These are phyloP conservation scores for Hetaerina americana DNA, from an alignment of 1,140 invertebrate species.

Conservation along the genomic window DNA sequence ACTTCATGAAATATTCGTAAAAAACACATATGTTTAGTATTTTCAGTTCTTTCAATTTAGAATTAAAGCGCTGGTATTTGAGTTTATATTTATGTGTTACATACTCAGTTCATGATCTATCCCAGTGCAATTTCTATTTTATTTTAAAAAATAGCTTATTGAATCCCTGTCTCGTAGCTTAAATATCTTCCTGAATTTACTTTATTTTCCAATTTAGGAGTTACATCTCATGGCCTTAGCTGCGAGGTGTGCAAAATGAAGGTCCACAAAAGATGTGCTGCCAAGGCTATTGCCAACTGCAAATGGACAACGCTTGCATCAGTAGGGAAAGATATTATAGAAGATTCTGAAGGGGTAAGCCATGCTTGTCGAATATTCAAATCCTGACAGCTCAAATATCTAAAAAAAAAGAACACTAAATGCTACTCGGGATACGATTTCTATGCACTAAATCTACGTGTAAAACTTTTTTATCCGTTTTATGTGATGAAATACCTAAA, in stretches of 20 bases:
- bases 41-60: background rate
- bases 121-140: background rate
- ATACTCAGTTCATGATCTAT: background rate
- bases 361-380: too few species aligned
- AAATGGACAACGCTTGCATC: slow-evolving; percentile 94
- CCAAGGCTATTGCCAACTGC: slow-evolving; percentile 84
- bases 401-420: too few species aligned
- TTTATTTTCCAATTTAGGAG: slow-evolving; percentile 39
- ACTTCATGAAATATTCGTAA: too few species aligned
- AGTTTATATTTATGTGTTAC: background rate
- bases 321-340: slow-evolving; percentile 84
- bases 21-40: background rate
- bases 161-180: background rate
- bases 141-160: background rate
- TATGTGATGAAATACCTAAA: too few species aligned
- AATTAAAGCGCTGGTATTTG: background rate
- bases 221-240: slow-evolving; percentile 84
- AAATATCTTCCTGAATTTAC: background rate
- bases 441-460: too few species aligned
- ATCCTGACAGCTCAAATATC: too few species aligned
- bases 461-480: too few species aligned
- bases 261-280: slow-evolving; percentile 85
- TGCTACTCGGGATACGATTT: too few species aligned
- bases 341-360: slow-evolving; percentile 81
- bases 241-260: slow-evolving; percentile 97